Evolutionary conservation across 2,113 vertebrate genomes (phyloP), one percentile per base, ranked within the genome.

Genomic region (Perognathus longimembris): DNA sequence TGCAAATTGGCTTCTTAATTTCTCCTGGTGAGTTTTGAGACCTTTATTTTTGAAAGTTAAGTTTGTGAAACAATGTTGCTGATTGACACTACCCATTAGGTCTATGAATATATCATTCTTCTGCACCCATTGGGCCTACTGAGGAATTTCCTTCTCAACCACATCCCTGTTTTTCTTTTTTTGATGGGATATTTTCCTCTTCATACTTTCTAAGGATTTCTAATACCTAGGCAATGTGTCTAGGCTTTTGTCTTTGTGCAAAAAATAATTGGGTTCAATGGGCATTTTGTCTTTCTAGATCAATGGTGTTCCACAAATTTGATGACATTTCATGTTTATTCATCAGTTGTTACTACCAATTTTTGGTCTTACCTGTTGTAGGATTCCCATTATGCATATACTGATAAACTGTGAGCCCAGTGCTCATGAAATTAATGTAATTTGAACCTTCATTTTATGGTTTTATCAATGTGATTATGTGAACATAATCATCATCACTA

Each of bases 221-320:
- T 54, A n/a, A 40, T 45, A 21, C 15, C n/a, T 42, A n/a, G 7
- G 59, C 21, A 57, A 11, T 28, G 8, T 74, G 6, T 54, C 11
- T 26, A 59, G 10, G 6, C 6, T 1, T 57, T 9, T 18, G 57
- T n/a, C 6, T 85, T 50, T 34, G 1, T 77, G 5, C 67, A 12
- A 10, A 28, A 14, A 63, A 32, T n/a, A 30, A 80, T 21, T 77
- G 61, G 59, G 1, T 36, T 71, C 45, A n/a, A 32, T 32, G 34
- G 17, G 9, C 30, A 36, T 76, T 92, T 79, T 77, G 40, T 14
- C 50, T 84, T 71, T 54, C 18, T 30, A 38, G 10, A 83, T 75
- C n/a, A 32, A 10, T 84, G 15, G 34, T 80, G 83, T 77, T 83
- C n/a, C 50, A 92, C 20, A 79, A 34, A 59, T 79, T 90, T 90